Conservation (phyloP, 1,140 invertebrate genomes). For the Brachionus sp. region DNA sequence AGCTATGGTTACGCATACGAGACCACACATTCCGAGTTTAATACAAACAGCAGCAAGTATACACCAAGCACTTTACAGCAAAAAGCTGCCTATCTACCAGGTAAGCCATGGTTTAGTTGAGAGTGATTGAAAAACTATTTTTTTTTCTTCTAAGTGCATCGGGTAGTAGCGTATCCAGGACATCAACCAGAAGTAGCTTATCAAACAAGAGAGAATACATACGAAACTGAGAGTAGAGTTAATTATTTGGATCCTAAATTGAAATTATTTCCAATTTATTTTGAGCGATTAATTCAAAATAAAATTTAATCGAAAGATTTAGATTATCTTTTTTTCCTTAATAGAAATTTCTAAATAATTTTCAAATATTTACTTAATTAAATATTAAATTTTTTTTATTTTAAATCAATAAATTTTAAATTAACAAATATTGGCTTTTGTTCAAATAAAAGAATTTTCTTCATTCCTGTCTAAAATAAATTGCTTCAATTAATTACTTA, state of each 20-base stretch:
- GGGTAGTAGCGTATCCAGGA: neutral
- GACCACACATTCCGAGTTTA: constrained; percentile 2
- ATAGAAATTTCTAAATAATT: neutral
- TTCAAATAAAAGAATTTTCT: neutral
- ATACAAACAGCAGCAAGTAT: neutral
- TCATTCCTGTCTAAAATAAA: neutral
- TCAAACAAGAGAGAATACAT: neutral
- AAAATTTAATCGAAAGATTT: neutral
- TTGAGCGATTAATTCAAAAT: neutral
- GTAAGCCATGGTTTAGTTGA: neutral
- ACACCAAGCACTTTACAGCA: neutral
- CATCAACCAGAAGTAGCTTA: neutral
- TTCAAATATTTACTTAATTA: neutral
- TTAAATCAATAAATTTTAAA: neutral
- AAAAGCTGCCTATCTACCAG: constrained; percentile 13
- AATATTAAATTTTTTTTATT: neutral
- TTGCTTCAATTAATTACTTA: neutral
- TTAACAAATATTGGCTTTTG: neutral
- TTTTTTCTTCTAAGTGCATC: neutral
- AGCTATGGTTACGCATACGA: neutral
- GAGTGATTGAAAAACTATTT: neutral
- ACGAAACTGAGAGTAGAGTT: constrained; percentile 14
- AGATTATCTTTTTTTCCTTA: neutral
- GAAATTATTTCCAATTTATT: constrained; percentile 15
- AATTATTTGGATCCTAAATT: constrained; percentile 18